phyloP scores from a whole-genome alignment of 2,888 invertebrate species.

The Leptogaster cylindrica region DNA sequence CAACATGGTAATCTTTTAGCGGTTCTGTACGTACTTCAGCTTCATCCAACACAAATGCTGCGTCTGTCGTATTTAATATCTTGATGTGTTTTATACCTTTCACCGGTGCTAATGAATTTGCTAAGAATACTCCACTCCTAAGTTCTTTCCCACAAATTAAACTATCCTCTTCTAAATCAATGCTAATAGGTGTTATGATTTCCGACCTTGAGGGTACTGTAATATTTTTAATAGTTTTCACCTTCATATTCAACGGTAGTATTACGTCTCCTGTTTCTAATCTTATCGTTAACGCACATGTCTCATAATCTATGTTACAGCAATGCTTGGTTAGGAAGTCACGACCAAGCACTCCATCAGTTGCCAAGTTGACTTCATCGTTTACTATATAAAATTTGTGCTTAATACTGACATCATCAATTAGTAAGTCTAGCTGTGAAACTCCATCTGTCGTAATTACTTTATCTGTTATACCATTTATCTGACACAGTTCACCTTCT shows the following conservation, averaged over 20 bases:
- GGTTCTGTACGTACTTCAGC: not conserved
- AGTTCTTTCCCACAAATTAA: not conserved
- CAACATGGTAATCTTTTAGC: not conserved
- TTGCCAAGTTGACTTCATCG: not conserved
- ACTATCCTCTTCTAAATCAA: not conserved
- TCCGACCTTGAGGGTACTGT: not conserved
- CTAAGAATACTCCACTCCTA: not conserved
- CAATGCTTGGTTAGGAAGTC: slow-evolving; percentile 1
- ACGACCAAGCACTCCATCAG: slow-evolving; percentile 5
- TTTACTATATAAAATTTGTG: slow-evolving; percentile 4
- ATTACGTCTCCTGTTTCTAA: not conserved
- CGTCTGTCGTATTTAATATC: not conserved
- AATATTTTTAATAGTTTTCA: not conserved
- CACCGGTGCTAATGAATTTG: not conserved
- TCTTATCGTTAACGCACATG: not conserved
- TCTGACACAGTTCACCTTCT: not conserved
- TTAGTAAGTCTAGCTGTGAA: not conserved
- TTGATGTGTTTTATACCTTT: slow-evolving; percentile 11
- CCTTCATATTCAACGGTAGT: not conserved
- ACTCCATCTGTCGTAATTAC: not conserved
- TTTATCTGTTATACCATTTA: not conserved
- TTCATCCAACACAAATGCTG: not conserved
- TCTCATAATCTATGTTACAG: slow-evolving; percentile 9
- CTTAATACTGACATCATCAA: not conserved
- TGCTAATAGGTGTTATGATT: not conserved